Conservation (phyloP, 2,113 vertebrate species). For the Cyanoramphus novaezelandiae region DNA sequence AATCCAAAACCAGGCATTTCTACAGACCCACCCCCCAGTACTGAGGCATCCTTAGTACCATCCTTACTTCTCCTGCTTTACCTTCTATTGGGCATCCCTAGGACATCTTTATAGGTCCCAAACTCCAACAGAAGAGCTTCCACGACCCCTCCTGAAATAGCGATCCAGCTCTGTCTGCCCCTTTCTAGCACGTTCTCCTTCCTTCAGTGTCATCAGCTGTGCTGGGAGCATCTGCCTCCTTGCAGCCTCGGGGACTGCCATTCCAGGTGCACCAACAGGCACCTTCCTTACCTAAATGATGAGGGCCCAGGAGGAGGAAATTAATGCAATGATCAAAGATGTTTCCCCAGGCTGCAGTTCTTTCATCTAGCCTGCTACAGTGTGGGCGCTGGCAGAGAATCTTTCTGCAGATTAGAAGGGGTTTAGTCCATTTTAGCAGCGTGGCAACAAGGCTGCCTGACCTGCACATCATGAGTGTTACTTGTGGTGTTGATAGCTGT, state of each 20-base stretch:
- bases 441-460: not conserved
- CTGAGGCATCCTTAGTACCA: rapidly evolving
- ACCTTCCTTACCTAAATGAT: not conserved
- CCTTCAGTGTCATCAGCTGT: rapidly evolving
- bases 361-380: rapidly evolving
- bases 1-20: rapidly evolving
- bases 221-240: no score
- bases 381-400: rapidly evolving
- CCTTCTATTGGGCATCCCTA: rapidly evolving
- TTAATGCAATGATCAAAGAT: not conserved
- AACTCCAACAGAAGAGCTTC: rapidly evolving
- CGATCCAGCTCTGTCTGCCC: no score
- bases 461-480: rapidly evolving
- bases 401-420: not conserved
- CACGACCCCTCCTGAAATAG: not conserved
- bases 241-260: not conserved
- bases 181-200: not conserved
- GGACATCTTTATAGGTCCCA: rapidly evolving
- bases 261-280: not conserved
- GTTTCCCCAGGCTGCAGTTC: not conserved
- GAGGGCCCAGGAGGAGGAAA: not conserved
- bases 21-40: no score
- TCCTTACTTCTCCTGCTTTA: not conserved
- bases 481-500: not conserved
- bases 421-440: not conserved